These are phyloP conservation scores for Anneissia japonica DNA, from an alignment of 35 echinoderm and acorn worm species.

Conservation along the genomic window DNA sequence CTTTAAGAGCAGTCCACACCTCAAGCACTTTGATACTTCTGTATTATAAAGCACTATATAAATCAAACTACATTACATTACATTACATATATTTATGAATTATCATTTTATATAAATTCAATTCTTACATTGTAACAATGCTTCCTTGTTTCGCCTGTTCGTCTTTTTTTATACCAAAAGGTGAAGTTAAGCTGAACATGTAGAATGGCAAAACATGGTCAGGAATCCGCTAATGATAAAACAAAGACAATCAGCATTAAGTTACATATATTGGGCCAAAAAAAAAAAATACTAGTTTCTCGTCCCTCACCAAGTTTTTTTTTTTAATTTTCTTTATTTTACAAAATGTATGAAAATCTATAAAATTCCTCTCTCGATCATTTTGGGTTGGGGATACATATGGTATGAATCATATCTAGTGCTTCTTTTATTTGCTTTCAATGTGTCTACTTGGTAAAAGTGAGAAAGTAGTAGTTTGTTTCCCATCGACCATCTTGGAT, in stretches of 20 bases:
- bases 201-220: conserved; percentile 82
- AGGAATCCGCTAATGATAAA: conserved; percentile 64
- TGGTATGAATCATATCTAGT: too few species aligned
- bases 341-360: too few species aligned
- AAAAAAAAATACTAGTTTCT: background rate
- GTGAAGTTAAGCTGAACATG: conserved; percentile 57
- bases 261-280: background rate
- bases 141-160: conserved; percentile 82
- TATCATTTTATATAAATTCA: background rate
- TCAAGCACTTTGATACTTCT: too few species aligned
- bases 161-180: conserved; percentile 45
- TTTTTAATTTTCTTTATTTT: too few species aligned
- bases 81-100: background rate
- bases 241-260: background rate
- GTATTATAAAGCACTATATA: too few species aligned
- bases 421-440: too few species aligned
- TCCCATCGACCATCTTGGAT: too few species aligned
- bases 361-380: too few species aligned
- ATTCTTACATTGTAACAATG: conserved; percentile 95
- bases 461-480: too few species aligned
- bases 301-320: background rate
- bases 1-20: too few species aligned
- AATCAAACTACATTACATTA: too few species aligned
- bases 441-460: too few species aligned
- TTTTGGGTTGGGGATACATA: background rate